phyloP scores from a whole-genome alignment of 2,113 vertebrate genomes.

The Corythornis madagascariensis region DNA sequence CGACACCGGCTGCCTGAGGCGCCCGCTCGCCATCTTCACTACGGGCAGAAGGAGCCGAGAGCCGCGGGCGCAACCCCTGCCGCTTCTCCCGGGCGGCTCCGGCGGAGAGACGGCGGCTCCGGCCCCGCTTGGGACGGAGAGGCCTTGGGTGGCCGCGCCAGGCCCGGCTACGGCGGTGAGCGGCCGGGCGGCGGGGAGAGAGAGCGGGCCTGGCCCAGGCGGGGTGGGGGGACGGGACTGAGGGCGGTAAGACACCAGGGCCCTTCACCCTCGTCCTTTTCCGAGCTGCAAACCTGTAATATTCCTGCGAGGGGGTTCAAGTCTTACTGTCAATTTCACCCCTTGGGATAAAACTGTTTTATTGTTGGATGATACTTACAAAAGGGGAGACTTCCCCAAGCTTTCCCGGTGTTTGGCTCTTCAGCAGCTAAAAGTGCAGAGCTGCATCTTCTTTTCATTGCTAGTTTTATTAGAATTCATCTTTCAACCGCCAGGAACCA shows the following conservation, averaged over 20 bases:
- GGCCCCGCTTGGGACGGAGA: background rate
- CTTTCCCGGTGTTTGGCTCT: background rate
- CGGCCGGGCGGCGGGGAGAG: background rate
- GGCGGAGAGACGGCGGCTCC: background rate
- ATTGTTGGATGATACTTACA: fast-evolving
- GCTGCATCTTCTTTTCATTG: too few relatives aligned
- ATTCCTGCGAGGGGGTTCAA: background rate
- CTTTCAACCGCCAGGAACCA: fast-evolving
- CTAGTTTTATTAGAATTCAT: background rate
- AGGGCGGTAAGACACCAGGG: background rate
- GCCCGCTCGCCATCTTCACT: background rate
- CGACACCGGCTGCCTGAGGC: background rate
- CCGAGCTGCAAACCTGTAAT: too few relatives aligned
- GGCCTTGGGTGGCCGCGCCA: background rate
- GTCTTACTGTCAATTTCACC: background rate
- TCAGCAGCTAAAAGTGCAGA: background rate
- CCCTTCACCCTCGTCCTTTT: too few relatives aligned
- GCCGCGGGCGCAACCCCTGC: background rate
- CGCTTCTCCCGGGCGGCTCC: background rate
- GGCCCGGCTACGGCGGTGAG: background rate
- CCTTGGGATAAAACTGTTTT: too few relatives aligned
- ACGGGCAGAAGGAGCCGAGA: background rate
- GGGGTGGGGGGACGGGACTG: background rate
- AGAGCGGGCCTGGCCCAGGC: too few relatives aligned
- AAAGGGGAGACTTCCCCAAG: fast-evolving